Evolutionary conservation across 2,113 vertebrate species (phyloP), one percentile per base, ranked within the genome.

Genomic region (Gasterosteus aculeatus): DNA sequence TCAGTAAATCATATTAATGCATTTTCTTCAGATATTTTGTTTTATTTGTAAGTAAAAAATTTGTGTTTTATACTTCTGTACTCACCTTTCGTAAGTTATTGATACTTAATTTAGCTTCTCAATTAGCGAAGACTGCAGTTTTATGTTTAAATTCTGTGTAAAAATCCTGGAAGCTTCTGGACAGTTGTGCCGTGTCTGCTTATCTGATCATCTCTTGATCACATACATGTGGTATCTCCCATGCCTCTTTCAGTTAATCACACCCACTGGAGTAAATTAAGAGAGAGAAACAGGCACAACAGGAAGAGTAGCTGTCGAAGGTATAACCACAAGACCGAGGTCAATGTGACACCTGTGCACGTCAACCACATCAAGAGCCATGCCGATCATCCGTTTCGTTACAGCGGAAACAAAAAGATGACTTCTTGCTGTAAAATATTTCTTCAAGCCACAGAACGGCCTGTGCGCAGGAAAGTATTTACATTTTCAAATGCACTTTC

Each of bases 171-270:
- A 68, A 80, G 7, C 11, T n/a, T 72, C 62, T 56, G 2, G n/a
- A 1, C 1, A 2, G 7, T 38, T 46, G 12, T 35, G 1, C 16
- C 47, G 16, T 26, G 15, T 4, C 8, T 51, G 15, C 1, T 70
- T 79, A 67, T 79, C 35, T 61, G 15, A 81, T 81, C 46, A 49
- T 49, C 46, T 19, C 16, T 49, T 1, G 6, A 49, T 49, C 46
- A 44, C 16, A 16, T 46, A 15, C 1, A 26, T 26, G 22, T 26
- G 22, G 22, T 26, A 18, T 47, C 16, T 47, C 46, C 16, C 46
- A 19, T 49, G 46, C 46, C 16, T 19, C 7, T 49, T 9, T n/a
- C 47, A 19, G 18, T 49, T 49, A 19, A 49, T 49, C 9, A 18
- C 9, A 53, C 9, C n/a, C n/a, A 10, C 10, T 53, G 51, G n/a